These are phyloP conservation scores for Apotomis turbidana DNA, from an alignment of 2,888 invertebrate genomes.

Conservation along the genomic window DNA sequence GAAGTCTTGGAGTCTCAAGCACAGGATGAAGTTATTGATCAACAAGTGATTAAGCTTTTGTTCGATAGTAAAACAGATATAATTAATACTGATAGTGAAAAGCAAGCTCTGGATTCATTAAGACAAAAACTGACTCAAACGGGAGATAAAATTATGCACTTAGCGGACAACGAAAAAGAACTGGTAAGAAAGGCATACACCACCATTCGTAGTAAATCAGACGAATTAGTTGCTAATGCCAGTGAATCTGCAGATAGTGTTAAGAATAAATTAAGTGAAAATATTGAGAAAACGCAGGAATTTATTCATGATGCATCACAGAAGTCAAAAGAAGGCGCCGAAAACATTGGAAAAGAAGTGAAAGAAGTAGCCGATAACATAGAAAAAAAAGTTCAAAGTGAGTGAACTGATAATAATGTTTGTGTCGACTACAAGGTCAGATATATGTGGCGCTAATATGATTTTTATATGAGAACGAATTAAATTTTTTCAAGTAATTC, in stretches of 20 bases:
- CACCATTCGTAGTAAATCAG: conserved; percentile 14
- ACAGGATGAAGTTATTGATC: neutral
- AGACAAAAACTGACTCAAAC: conserved; percentile 27
- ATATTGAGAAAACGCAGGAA: conserved; percentile 30
- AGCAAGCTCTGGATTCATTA: conserved; percentile 31
- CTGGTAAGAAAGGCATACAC: conserved; percentile 29
- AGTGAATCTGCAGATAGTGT: conserved; percentile 11
- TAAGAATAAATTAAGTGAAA: conserved; percentile 9
- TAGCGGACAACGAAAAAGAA: conserved; percentile 27
- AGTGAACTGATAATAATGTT: conserved; percentile 20
- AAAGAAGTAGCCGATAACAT: conserved; percentile 12
- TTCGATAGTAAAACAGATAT: conserved; percentile 23
- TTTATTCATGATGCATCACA: conserved; percentile 34
- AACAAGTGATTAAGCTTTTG: conserved; percentile 30
- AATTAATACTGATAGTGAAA: conserved; percentile 29
- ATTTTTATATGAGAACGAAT: too few species aligned
- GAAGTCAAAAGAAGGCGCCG: conserved; percentile 16
- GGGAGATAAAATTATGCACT: conserved; percentile 8
- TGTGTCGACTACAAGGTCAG: conserved; percentile 1
- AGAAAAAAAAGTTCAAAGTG: conserved; percentile 2
- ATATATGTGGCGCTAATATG: too few species aligned
- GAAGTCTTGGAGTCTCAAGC: conserved; percentile 4
- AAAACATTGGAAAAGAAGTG: conserved; percentile 16
- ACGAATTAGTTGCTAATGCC: conserved; percentile 11
- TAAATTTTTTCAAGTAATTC: too few species aligned